phyloP scores from a whole-genome alignment of 2,888 invertebrate genomes.

The Laspeyria flexula region DNA sequence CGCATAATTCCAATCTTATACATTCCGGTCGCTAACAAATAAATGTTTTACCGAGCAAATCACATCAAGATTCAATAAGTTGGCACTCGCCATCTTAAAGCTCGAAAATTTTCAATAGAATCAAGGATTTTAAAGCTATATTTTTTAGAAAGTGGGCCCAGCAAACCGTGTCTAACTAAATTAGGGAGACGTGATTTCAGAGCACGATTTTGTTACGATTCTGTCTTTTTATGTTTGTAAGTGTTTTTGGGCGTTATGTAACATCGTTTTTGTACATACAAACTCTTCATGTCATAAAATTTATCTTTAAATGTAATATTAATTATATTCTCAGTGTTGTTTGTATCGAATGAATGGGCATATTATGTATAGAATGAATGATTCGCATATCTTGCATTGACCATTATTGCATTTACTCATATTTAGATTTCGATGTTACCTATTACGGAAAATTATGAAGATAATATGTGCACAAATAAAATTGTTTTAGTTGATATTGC shows the following conservation, averaged over 20 bases:
- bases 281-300: too few species aligned
- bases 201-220: slow-evolving; percentile 57
- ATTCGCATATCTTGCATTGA: too few species aligned
- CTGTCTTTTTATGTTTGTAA: slow-evolving; percentile 48
- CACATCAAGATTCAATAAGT: slow-evolving; percentile 21
- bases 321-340: slow-evolving; percentile 16
- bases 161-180: slow-evolving; percentile 63
- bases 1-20: slow-evolving; percentile 28
- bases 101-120: slow-evolving; percentile 43
- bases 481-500: too few species aligned
- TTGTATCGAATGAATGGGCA: slow-evolving; percentile 10
- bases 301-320: too few species aligned
- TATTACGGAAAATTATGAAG: too few species aligned
- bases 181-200: slow-evolving; percentile 65
- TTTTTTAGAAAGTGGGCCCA: slow-evolving; percentile 60
- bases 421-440: too few species aligned
- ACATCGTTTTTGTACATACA: slow-evolving; percentile 8
- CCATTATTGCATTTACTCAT: too few species aligned
- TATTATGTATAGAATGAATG: too few species aligned
- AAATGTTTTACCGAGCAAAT: slow-evolving; percentile 31
- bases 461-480: too few species aligned
- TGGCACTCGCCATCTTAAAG: slow-evolving; percentile 22
- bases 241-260: slow-evolving; percentile 37
- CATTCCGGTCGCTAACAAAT: too few species aligned
- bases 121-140: slow-evolving; percentile 39